Conservation (phyloP, 2,113 vertebrate genomes). For the Pseudorectes ferrugineus region DNA sequence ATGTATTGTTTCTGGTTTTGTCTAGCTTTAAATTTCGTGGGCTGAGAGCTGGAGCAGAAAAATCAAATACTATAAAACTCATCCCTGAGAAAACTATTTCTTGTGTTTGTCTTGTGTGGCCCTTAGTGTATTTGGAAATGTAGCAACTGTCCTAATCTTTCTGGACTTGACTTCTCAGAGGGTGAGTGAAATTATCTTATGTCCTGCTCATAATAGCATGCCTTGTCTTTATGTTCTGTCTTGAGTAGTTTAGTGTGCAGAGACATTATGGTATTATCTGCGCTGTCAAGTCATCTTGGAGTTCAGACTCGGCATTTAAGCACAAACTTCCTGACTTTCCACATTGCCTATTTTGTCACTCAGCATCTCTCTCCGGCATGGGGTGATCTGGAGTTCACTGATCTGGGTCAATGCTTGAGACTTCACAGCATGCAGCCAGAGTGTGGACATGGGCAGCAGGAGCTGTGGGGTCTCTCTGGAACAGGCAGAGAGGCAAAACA, state of each 20-base stretch:
- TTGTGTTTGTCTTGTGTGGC: not conserved
- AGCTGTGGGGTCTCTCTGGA: fast-evolving
- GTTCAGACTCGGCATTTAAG: fast-evolving
- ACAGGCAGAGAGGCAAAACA: not conserved
- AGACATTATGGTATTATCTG: not conserved
- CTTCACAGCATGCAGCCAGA: not conserved
- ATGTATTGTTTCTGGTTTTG: not conserved
- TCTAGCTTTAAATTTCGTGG: not conserved
- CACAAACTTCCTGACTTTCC: not conserved
- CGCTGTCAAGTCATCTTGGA: not conserved
- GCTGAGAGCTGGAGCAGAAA: not conserved
- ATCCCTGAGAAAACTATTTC: not conserved
- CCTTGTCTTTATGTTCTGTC: not conserved
- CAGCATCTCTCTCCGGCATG: not conserved
- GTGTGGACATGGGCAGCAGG: not conserved
- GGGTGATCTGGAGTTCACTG: not conserved
- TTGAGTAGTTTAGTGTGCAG: not conserved
- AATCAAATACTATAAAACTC: not conserved
- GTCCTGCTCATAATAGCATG: not conserved
- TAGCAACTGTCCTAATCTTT: not conserved
- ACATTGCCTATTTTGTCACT: not conserved
- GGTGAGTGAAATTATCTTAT: not conserved
- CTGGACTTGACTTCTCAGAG: not conserved
- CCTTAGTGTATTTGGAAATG: not conserved
- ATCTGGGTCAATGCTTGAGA: not conserved